Evolutionary conservation across 1,140 invertebrate genomes (phyloP), one percentile per base, ranked within the genome.

Genomic region (Antheraea mylitta): DNA sequence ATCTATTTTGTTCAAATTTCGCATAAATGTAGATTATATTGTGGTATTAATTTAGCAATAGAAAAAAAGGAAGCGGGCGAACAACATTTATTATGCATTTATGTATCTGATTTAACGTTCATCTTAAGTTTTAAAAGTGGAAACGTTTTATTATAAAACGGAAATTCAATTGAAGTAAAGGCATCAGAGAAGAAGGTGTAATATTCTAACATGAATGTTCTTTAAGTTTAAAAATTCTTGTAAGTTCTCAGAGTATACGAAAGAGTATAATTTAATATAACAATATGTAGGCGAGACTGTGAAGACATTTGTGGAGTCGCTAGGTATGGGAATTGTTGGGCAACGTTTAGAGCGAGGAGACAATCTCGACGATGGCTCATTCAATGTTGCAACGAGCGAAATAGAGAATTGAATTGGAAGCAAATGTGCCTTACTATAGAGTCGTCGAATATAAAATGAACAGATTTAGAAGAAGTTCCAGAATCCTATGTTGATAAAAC

Each of bases 371-470:
- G 83, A 89, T 87, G 82, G 86, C 85, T 89, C 83, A 89, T 87
- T 89, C 86, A 81, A 71, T 82, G 81, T 80, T 87, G 87, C 84
- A 84, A 86, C 84, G 84, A 87, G 79, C 81, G 85, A 85, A 83
- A 77, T 72, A 83, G 77, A 85, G 86, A 89, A 89, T 89, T 87
- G 86, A 90, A 91, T 91, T 90, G 86, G 81, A 85, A 87, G 80
- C 83, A 89, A 91, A 89, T 91, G 82, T 89, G 78, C 85, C 87
- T 81, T 87, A 81, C 81, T 74, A 85, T 81, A 83, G 82, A 80
- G 77, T 81, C 81, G 79, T 77, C 88, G 86, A 85, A 89, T 86
- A 87, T 87, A 89, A 87, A 87, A 82, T 82, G 81, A 85, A 85
- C 79, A 78, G 71, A 76, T 84, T 72, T 68, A 64, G 64, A 65